Evolutionary conservation across 2,797 vertebrate genomes (phyloP).

Genomic region (Hydrolagus colliei): DNA sequence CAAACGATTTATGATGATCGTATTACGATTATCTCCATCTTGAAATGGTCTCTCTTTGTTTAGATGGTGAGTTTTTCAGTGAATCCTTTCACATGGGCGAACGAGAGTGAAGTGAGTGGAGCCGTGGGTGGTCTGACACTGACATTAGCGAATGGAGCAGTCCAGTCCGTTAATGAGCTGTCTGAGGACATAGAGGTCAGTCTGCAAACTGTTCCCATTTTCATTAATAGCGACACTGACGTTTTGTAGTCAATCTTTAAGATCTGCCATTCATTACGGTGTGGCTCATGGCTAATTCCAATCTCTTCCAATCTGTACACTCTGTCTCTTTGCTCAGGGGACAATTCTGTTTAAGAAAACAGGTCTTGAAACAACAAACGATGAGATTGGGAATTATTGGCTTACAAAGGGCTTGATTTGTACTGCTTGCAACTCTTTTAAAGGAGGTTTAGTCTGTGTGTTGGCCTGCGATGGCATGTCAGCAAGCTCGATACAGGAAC

Average conservation of each 20-base stretch:
- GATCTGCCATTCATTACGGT: too few relatives aligned
- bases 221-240: neutral
- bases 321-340: too few relatives aligned
- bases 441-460: too few relatives aligned
- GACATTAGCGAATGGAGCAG: conserved; percentile 61
- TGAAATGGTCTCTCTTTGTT: conserved; percentile 17
- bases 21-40: neutral
- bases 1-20: neutral
- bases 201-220: conserved; percentile 1
- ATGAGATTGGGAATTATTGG: too few relatives aligned
- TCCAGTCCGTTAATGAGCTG: conserved; percentile 69
- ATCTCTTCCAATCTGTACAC: too few relatives aligned
- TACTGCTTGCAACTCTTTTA: too few relatives aligned
- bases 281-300: too few relatives aligned
- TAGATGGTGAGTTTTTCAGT: conserved; percentile 85
- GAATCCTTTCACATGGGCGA: conserved; percentile 71
- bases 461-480: too few relatives aligned
- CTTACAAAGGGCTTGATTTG: too few relatives aligned
- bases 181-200: conserved; percentile 76
- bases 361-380: too few relatives aligned
- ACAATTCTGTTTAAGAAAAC: too few relatives aligned
- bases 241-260: neutral
- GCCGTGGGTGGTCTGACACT: conserved; percentile 73
- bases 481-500: too few relatives aligned
- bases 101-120: conserved; percentile 63